Base-by-base conservation (phyloP, 2,797 vertebrate genomes). In the Siniperca undulata region DNA sequence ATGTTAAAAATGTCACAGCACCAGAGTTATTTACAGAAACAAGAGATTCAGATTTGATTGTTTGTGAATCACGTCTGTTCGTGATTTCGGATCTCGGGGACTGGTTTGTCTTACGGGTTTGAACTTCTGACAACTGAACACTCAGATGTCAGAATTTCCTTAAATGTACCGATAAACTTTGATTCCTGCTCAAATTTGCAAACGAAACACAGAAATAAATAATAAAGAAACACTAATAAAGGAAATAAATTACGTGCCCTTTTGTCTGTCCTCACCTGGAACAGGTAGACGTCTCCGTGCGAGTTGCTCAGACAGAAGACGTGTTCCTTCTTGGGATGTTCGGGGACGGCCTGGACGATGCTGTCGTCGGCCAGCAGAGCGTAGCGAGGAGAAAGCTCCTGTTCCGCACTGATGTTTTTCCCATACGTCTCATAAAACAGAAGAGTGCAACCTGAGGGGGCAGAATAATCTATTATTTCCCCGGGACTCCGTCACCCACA, bases 291-390 rank as follows among this genome's bases (percentile, higher is more conserved):
- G 24, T 98, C 97, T 74, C 97, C 98, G 8, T 96, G 96, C 30
- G 96, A 93, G 92, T 98, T 99, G 95, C 98, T 99, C 62, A 99
- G 96, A 80, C 98, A 99, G 94, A 99, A 98, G 34, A 99, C 97
- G 0, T 98, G 95, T 50, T 99, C 98, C 87, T 96, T 98, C 91
- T 96, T 97, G 38, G 97, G 98, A 64, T 99, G 97, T 76, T 99
- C 98, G 0, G 98, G 98, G 55, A 97, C 94, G 11, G 97, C 95
- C 90, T 99, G 98, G n/a, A 98, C 97, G 11, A 99, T 93, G 91
- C 97, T 96, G 94, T 98, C 97, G 77, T 98, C 96, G 0, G 96
- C 96, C 77, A 97, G 95, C 79, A 99, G 95, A 19, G 96, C 96
- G 0, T 96, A 97, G 44, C 95, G 93, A 6, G 97, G 96, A 13